Percentiles rank a stretch among this genome's conserved stretches.
Conservation (phyloP, 2,797 vertebrate genomes). For the Sebastes kiyomatsui region DNA sequence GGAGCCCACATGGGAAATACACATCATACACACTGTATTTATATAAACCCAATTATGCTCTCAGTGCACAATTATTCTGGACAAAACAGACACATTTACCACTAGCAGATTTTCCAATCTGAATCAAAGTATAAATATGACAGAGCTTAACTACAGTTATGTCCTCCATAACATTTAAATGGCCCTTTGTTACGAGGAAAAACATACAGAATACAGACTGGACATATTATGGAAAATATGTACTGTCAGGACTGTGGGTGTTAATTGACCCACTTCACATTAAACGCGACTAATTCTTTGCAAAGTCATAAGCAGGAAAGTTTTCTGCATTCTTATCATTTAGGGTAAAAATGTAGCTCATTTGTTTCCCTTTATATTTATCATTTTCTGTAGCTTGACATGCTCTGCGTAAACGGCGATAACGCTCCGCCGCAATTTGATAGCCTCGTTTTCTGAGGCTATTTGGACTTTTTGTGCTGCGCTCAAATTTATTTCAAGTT, state of each 20-base stretch:
- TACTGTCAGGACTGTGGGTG: background rate
- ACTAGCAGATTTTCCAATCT: background rate
- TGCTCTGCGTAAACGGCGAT: slow-evolving; percentile 10
- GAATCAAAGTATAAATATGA: background rate
- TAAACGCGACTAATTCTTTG: background rate
- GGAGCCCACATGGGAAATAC: background rate
- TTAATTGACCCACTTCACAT: background rate
- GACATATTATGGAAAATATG: background rate
- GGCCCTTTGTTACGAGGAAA: background rate
- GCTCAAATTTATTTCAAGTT: slow-evolving; percentile 8
- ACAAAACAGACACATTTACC: background rate
- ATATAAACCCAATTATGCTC: too few relatives aligned
- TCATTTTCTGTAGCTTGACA: slow-evolving; percentile 16
- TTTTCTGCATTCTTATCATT: slow-evolving; percentile 29
- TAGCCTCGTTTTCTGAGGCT: slow-evolving; percentile 32
- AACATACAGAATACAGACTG: background rate
- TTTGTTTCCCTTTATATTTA: slow-evolving; percentile 22
- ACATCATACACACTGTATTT: background rate
- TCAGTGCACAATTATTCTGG: background rate
- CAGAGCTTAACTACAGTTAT: background rate
- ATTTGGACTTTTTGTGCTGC: slow-evolving; percentile 23
- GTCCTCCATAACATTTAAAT: background rate
- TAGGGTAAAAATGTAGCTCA: slow-evolving; percentile 2
- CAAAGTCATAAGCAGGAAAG: background rate
- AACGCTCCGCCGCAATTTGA: slow-evolving; percentile 20